Conservation (phyloP, 2,797 vertebrate genomes). For the Xiphophorus birchmanni region DNA sequence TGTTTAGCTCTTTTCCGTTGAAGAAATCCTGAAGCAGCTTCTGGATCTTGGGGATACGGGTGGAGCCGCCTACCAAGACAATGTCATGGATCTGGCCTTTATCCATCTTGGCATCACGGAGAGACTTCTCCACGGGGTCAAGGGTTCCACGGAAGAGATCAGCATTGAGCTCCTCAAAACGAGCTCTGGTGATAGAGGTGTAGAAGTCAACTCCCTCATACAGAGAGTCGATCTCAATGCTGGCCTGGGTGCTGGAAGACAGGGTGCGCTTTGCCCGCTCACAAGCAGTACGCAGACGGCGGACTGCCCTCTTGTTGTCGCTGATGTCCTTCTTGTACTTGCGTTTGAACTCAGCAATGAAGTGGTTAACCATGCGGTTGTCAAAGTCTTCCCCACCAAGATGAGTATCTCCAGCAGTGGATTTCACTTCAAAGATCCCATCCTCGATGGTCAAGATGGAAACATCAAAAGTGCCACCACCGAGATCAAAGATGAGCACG, state of each 20-base stretch:
- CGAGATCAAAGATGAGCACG: constrained; percentile 90
- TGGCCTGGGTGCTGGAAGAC: constrained; percentile 86
- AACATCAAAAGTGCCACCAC: constrained; percentile 90
- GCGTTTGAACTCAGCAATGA: constrained; percentile 88
- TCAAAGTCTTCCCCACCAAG: constrained; percentile 89
- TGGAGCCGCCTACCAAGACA: constrained; percentile 89
- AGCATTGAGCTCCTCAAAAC: constrained; percentile 89
- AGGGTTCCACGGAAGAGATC: constrained; percentile 89
- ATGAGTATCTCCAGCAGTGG: constrained; percentile 88
- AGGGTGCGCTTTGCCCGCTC: constrained; percentile 85
- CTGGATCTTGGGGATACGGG: constrained; percentile 90
- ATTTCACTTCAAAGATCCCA: constrained; percentile 90
- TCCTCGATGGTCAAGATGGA: constrained; percentile 90
- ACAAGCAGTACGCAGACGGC: constrained; percentile 85
- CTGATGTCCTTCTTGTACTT: constrained; percentile 90
- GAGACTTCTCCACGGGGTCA: constrained; percentile 89
- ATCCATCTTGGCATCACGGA: constrained; percentile 88
- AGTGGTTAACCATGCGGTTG: constrained; percentile 88
- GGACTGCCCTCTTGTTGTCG: constrained; percentile 88
- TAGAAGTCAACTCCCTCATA: constrained; percentile 91
- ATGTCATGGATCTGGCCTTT: constrained; percentile 88
- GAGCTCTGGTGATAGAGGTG: constrained; percentile 89
- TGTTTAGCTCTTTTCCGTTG: constrained; percentile 89
- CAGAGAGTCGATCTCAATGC: constrained; percentile 87
- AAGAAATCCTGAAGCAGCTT: constrained; percentile 89